Conservation (phyloP, 2,797 vertebrate species). For the Sebastes reedi region DNA sequence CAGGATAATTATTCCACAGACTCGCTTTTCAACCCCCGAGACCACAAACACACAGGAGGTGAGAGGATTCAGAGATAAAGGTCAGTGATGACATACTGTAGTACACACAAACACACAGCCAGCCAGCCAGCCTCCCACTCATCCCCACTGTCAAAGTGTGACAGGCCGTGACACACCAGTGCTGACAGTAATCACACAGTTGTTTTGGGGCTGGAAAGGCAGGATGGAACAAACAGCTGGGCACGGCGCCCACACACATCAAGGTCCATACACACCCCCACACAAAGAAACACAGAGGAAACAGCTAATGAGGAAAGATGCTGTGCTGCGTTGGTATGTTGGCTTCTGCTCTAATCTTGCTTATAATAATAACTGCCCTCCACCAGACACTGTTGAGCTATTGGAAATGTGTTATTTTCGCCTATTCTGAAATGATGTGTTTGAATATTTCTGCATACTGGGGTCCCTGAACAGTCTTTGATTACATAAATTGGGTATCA, state of each 20-base stretch:
- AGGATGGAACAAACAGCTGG: not conserved
- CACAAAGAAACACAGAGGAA: not conserved
- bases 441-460: no score
- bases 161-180: not conserved
- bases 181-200: not conserved
- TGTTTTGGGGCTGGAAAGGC: not conserved
- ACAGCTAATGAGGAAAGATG: not conserved
- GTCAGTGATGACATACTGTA: not conserved
- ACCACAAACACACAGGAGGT: not conserved
- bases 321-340: not conserved
- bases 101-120: constrained; percentile 3
- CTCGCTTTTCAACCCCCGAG: not conserved
- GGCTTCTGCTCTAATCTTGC: not conserved
- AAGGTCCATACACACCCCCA: not conserved
- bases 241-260: not conserved
- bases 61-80: not conserved
- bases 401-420: no score
- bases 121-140: not conserved
- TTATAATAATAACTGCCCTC: not conserved
- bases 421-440: no score
- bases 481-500: no score
- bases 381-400: not conserved
- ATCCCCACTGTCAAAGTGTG: constrained; percentile 1
- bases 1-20: not conserved
- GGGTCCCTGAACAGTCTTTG: accelerated